Conservation (phyloP, 2,888 invertebrate species). For the Caenorhabditis afra region DNA sequence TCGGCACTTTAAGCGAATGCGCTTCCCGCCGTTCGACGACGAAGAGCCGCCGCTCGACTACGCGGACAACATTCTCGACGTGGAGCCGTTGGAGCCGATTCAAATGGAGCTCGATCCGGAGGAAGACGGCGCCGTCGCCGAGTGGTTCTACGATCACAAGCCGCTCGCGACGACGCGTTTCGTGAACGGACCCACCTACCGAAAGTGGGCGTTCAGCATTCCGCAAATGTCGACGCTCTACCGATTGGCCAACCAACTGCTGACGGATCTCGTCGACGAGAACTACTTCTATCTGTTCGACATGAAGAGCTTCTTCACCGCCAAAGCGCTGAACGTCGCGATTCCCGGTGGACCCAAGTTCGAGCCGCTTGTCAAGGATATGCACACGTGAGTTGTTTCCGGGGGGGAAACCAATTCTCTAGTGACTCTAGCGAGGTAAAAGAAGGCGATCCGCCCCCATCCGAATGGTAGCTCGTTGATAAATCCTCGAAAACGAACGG, state of each 20-base stretch:
- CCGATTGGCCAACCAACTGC: conserved; percentile 94
- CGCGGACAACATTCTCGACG: conserved; percentile 98
- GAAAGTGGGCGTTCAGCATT: conserved; percentile 94
- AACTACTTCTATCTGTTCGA: conserved; percentile 99
- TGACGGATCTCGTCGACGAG: conserved; percentile 94
- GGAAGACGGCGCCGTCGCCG: conserved; percentile 87
- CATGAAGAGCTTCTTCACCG: conserved; percentile 99
- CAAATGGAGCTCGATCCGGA: conserved; percentile 94
- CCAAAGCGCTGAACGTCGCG: conserved; percentile 98
- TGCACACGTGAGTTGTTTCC: conserved; percentile 87
- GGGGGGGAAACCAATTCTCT: background rate
- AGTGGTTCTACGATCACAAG: conserved; percentile 99
- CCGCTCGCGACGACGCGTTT: conserved; percentile 92
- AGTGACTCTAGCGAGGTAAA: background rate
- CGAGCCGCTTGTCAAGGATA: conserved; percentile 98
- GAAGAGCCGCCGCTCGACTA: conserved; percentile 99
- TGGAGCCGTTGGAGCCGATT: conserved; percentile 98
- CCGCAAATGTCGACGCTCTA: conserved; percentile 99
- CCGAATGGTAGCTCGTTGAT: conserved; percentile 28
- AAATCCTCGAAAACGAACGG: conserved; percentile 53
- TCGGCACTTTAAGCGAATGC: conserved; percentile 98
- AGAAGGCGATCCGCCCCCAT: conserved; percentile 1
- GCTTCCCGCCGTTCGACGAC: conserved; percentile 99
- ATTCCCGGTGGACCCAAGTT: conserved; percentile 99
- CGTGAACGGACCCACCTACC: conserved; percentile 97